These are phyloP conservation scores for Euleptes europaea DNA, from an alignment of 2,113 vertebrate genomes.

Conservation along the genomic window DNA sequence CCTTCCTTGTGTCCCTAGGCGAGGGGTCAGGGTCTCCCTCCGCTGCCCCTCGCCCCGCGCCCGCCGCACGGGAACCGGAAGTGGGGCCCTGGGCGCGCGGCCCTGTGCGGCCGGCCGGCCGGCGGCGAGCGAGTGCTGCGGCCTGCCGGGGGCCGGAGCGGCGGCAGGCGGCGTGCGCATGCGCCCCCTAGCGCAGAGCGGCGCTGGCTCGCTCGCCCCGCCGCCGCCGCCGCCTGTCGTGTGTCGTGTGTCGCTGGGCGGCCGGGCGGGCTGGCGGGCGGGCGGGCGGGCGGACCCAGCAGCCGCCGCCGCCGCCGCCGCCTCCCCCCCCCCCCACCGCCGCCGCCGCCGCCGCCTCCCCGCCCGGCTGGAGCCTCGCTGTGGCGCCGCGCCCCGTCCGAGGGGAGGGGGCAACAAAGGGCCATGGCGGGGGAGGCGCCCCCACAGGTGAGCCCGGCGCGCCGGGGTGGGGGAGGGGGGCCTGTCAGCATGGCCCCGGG, in stretches of 20 bases:
- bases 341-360: neutral
- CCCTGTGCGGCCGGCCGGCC: neutral
- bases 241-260: no score
- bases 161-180: neutral
- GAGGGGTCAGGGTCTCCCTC: no score
- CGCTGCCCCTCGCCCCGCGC: no score
- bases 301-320: neutral
- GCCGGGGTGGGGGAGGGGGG: neutral
- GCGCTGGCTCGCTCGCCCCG: neutral
- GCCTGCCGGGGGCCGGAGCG: neutral
- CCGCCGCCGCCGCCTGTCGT: neutral
- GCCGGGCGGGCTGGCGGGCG: neutral
- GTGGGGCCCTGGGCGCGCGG: neutral
- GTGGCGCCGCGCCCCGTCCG: constrained; percentile 7
- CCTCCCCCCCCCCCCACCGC: neutral
- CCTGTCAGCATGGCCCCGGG: no score
- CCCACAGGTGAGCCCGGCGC: constrained; percentile 11
- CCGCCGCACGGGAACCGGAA: no score
- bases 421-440: constrained; percentile 33
- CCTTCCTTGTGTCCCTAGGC: no score
- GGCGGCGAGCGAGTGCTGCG: neutral
- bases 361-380: constrained; percentile 12
- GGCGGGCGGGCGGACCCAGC: neutral
- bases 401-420: constrained; percentile 26
- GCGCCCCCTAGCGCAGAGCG: neutral